Evolutionary conservation across 2,888 invertebrate genomes (phyloP), one percentile per base, ranked within the genome.

Genomic region (Glomeris marginata): DNA sequence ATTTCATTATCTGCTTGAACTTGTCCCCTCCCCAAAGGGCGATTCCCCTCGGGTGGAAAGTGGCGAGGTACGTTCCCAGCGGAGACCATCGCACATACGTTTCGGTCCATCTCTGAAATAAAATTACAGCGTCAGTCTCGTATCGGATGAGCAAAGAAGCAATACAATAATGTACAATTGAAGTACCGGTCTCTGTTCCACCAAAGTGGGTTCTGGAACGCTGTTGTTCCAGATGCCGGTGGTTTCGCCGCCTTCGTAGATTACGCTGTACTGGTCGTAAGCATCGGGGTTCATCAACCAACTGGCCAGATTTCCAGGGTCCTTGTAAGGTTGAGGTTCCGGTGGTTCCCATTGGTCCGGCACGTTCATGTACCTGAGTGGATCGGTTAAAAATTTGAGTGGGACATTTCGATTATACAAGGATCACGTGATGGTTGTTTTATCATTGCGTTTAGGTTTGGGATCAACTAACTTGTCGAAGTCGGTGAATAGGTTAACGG

Each of bases 81-180:
- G 97, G 97, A 1, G 98, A 98, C 97, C 97, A 99, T 59, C 86
- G 82, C 1, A 94, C 86, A 60, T 91, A 88, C 0, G 90, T 88
- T 63, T 95, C 94, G 1, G 95, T 94, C 84, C 97, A 98, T 58
- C 84, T 77, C 86, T 90, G 63, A 11, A 43, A 46, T 15, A 44
- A n/a, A 44, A 46, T 11, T n/a, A 15, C 8, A 18, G 15, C n/a
- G 41, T 44, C n/a, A 13, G 8, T 8, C 11, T 8, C 15, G 15
- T 21, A 13, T 8, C 15, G 52, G 53, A 51, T 47, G 13, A 16
- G 50, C 36, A 53, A 48, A 45, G 43, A 50, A 45, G 48, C 21
- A 50, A 38, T 34, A 42, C 35, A 18, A 42, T n/a, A 11, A 11
- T 15, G 18, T 15, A 5, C n/a, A n/a, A 6, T n/a, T 40, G 5